Conservation (phyloP, 2,888 invertebrate species). For the Leptinotarsa rubiginosa region DNA sequence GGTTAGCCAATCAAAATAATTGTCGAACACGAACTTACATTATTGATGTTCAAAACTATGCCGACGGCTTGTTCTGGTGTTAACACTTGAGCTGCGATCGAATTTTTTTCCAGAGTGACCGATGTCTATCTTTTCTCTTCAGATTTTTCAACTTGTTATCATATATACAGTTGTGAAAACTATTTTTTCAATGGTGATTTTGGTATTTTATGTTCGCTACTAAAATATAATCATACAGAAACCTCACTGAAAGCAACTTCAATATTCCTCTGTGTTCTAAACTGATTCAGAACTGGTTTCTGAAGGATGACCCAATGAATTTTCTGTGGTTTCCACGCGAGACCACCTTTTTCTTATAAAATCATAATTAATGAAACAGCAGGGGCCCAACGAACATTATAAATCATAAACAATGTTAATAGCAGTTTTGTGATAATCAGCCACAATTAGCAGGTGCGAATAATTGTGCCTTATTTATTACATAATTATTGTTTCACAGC, state of each 20-base stretch:
- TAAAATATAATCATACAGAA: no score
- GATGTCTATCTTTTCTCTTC: no score
- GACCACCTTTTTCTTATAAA: conserved; percentile 10
- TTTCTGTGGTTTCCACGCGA: conserved; percentile 20
- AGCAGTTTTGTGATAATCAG: conserved; percentile 33
- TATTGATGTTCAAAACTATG: no score
- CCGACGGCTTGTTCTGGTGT: no score
- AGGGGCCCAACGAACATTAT: conserved; percentile 21
- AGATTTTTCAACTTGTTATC: no score
- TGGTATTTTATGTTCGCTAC: no score
- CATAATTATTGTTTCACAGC: conserved; percentile 36
- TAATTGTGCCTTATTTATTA: conserved; percentile 35
- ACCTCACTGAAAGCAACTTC: background rate
- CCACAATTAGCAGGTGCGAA: conserved; percentile 38
- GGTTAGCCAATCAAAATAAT: no score
- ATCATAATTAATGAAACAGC: conserved; percentile 15
- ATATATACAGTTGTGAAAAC: no score
- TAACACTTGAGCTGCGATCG: no score
- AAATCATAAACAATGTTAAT: conserved; percentile 26
- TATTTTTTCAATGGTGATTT: no score
- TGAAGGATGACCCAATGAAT: background rate
- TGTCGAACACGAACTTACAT: no score
- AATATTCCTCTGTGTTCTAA: background rate
- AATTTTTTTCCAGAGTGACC: no score
- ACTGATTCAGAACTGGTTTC: conserved; percentile 1